Percentiles rank a stretch among this genome's conserved stretches.
Conservation (phyloP, 2,888 invertebrate species). For the Actias luna region DNA sequence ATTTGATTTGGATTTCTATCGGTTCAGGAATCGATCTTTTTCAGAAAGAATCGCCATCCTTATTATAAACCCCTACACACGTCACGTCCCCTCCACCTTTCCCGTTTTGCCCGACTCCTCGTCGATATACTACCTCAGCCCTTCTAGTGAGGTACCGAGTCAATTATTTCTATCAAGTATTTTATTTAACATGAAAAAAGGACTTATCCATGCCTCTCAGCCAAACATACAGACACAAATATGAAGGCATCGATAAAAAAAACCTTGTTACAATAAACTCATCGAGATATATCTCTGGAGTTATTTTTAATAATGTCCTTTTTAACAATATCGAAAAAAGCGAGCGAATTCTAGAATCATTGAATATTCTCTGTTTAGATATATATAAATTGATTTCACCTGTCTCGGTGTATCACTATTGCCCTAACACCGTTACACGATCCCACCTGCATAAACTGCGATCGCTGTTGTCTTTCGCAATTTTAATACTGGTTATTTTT, state of each 20-base stretch:
- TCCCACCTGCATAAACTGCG: conserved; percentile 3
- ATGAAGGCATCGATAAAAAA: background rate
- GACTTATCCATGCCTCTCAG: too few relatives aligned
- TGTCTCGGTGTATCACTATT: background rate
- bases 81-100: too few relatives aligned
- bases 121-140: background rate
- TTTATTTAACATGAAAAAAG: background rate
- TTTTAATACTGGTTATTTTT: background rate
- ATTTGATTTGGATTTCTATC: too few relatives aligned
- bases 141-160: background rate
- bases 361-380: background rate
- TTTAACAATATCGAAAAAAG: background rate
- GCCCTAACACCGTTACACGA: background rate
- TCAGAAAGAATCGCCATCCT: too few relatives aligned
- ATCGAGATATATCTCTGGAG: background rate
- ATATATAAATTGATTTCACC: background rate
- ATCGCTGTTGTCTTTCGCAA: background rate
- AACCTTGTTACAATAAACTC: background rate
- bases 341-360: background rate
- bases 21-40: too few relatives aligned
- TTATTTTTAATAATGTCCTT: background rate
- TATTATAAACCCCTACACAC: too few relatives aligned
- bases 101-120: conserved; percentile 11
- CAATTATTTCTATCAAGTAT: background rate
- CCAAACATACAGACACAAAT: background rate